These are phyloP conservation scores for Lepilemur septentrionalis DNA, from an alignment of 2,797 vertebrate genomes.

Conservation along the genomic window DNA sequence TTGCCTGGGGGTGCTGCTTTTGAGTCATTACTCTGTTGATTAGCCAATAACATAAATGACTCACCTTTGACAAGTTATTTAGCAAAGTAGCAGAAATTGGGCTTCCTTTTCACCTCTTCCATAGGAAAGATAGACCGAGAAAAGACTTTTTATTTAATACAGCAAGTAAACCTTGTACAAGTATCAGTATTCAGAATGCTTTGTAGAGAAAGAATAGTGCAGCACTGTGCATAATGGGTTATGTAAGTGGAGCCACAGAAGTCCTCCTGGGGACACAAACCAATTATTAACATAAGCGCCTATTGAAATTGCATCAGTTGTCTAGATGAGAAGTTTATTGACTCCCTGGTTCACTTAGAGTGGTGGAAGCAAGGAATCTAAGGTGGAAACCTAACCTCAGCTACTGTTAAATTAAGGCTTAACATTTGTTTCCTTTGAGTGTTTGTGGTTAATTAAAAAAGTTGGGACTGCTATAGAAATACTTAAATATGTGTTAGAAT, in stretches of 20 bases:
- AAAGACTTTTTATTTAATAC: constrained; percentile 49
- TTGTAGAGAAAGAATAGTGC: constrained; percentile 49
- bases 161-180: constrained; percentile 51
- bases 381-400: not conserved
- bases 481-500: constrained; percentile 31
- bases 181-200: constrained; percentile 59
- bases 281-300: constrained; percentile 25
- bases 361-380: not conserved
- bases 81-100: constrained; percentile 31
- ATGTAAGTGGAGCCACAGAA: constrained; percentile 51
- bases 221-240: constrained; percentile 29
- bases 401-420: constrained; percentile 46
- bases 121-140: not conserved
- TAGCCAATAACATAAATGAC: constrained; percentile 50
- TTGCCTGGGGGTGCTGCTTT: not conserved
- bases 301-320: constrained; percentile 45
- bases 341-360: not conserved
- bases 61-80: constrained; percentile 43
- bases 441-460: constrained; percentile 60
- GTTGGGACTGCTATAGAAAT: constrained; percentile 24
- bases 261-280: constrained; percentile 36
- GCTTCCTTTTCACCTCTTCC: constrained; percentile 36
- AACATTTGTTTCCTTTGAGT: constrained; percentile 44
- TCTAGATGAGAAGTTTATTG: constrained; percentile 22
- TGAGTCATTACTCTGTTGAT: constrained; percentile 50